Conservation (phyloP, 2,888 invertebrate genomes). For the Laspeyria flexula region DNA sequence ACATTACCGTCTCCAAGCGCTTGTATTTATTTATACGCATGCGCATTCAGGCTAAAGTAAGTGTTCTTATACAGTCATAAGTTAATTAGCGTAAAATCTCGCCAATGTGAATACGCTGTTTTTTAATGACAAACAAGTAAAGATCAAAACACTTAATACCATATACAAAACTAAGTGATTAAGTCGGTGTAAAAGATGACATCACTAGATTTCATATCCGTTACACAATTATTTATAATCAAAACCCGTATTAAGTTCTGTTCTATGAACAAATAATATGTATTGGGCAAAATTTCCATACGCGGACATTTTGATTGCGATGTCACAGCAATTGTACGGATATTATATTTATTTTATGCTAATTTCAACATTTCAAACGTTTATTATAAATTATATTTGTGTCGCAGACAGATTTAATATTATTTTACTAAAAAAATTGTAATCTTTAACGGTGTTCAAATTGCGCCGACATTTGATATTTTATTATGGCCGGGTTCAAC, state of each 20-base stretch:
- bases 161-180: slow-evolving; percentile 27
- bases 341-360: slow-evolving; percentile 78
- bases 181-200: slow-evolving; percentile 29
- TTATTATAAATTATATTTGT: slow-evolving; percentile 49
- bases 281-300: slow-evolving; percentile 62
- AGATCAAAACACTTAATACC: not conserved
- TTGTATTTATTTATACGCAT: no score
- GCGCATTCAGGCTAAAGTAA: no score
- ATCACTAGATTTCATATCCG: slow-evolving; percentile 32
- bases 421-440: slow-evolving; percentile 46
- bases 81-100: no score
- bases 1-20: no score
- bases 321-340: slow-evolving; percentile 71
- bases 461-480: not conserved
- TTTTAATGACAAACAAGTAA: not conserved
- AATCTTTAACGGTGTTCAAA: slow-evolving; percentile 59
- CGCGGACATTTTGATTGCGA: slow-evolving; percentile 59
- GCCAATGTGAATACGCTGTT: no score
- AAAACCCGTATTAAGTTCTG: slow-evolving; percentile 38
- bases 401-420: slow-evolving; percentile 37
- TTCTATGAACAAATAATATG: slow-evolving; percentile 43
- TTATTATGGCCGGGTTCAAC: not conserved
- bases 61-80: no score
- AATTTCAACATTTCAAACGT: slow-evolving; percentile 66
- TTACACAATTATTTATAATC: slow-evolving; percentile 45